These are phyloP conservation scores for Lepisosteus oculatus DNA, from an alignment of 2,113 vertebrate species.

Conservation along the genomic window DNA sequence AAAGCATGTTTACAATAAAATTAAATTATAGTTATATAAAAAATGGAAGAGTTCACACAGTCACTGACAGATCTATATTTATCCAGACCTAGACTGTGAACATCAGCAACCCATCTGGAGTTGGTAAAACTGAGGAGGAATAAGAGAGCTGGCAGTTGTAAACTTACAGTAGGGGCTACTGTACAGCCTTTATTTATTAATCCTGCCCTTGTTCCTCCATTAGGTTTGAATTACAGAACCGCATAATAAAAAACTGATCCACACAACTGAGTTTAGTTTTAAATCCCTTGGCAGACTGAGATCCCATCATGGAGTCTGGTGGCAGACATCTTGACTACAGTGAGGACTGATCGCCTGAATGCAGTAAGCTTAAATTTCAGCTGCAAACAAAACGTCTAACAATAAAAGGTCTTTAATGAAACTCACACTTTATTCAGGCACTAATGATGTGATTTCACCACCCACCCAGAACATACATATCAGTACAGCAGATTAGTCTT, in stretches of 20 bases:
- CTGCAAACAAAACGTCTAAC: slow-evolving; percentile 25
- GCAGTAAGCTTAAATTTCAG: slow-evolving; percentile 24
- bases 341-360: slow-evolving; percentile 30
- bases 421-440: slow-evolving; percentile 19
- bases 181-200: slow-evolving; percentile 49
- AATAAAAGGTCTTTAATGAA: slow-evolving; percentile 29
- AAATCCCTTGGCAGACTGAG: slow-evolving; percentile 42
- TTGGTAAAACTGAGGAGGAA: slow-evolving; percentile 31
- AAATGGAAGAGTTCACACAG: slow-evolving; percentile 29
- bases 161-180: slow-evolving; percentile 48
- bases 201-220: slow-evolving; percentile 43
- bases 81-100: slow-evolving; percentile 36
- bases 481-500: slow-evolving; percentile 25
- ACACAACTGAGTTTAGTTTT: slow-evolving; percentile 34
- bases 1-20: slow-evolving; percentile 44
- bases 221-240: slow-evolving; percentile 52
- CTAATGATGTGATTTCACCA: slow-evolving; percentile 27
- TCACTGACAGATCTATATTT: slow-evolving; percentile 42
- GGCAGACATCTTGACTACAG: slow-evolving; percentile 32
- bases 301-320: slow-evolving; percentile 24
- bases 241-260: slow-evolving; percentile 41
- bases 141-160: slow-evolving; percentile 24
- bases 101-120: slow-evolving; percentile 42
- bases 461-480: slow-evolving; percentile 27
- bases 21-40: slow-evolving; percentile 37